Evolutionary conservation across 2,113 vertebrate genomes (phyloP).

Genomic region (Danio rerio): GRCz12tu NC_133182.1:67288001-67288500

Average conservation of each 20-base stretch:
- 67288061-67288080: no score
- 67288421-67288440: conserved; percentile 51
- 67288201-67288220: conserved; percentile 45
- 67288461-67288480: conserved; percentile 55
- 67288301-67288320: conserved; percentile 48
- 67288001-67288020: no score
- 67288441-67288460: conserved; percentile 42
- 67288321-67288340: conserved; percentile 48
- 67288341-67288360: conserved; percentile 25
- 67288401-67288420: neutral
- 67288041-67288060: no score
- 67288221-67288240: conserved; percentile 44
- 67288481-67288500: conserved; percentile 48
- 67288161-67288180: conserved; percentile 10
- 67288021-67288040: no score
- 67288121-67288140: conserved; percentile 7
- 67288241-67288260: conserved; percentile 54
- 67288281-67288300: conserved; percentile 53
- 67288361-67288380: conserved; percentile 30
- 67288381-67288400: neutral
- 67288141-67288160: neutral
- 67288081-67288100: no score
- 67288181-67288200: conserved; percentile 39
- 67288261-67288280: conserved; percentile 46
- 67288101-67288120: neutral